These are phyloP conservation scores for Laterallus jamaicensis DNA, from an alignment of 2,113 vertebrate species.

Conservation along the genomic window DNA sequence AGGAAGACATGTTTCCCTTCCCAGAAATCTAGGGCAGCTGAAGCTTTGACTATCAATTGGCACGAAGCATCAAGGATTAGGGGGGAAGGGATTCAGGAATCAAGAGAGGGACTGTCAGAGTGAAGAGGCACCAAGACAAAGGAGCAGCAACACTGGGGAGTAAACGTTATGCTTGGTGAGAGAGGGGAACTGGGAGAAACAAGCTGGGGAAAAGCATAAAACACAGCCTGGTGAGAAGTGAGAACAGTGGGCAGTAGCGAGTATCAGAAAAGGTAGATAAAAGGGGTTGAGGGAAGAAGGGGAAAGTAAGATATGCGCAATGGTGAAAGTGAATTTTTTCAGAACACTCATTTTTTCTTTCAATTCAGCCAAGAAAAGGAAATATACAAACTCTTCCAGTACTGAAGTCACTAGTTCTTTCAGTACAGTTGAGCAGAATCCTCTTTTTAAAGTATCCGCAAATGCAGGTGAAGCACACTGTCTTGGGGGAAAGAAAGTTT, in stretches of 20 bases:
- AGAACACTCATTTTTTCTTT: background rate
- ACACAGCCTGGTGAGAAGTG: background rate
- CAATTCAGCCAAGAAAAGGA: background rate
- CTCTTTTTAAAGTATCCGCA: background rate
- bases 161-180: background rate
- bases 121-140: background rate
- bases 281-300: background rate
- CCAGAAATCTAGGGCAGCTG: background rate
- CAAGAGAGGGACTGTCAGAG: background rate
- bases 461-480: background rate
- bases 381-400: background rate
- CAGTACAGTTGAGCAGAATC: background rate
- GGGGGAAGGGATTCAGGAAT: background rate
- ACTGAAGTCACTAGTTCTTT: background rate
- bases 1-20: background rate
- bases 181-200: background rate
- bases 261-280: background rate
- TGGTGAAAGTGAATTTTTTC: background rate
- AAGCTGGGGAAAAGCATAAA: background rate
- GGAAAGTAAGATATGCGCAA: background rate
- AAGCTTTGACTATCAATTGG: background rate
- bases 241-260: background rate
- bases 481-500: background rate
- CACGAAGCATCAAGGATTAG: background rate
- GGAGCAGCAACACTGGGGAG: background rate